Base-by-base conservation (phyloP, 2,888 invertebrate species). In the Lithosia quadra region DNA sequence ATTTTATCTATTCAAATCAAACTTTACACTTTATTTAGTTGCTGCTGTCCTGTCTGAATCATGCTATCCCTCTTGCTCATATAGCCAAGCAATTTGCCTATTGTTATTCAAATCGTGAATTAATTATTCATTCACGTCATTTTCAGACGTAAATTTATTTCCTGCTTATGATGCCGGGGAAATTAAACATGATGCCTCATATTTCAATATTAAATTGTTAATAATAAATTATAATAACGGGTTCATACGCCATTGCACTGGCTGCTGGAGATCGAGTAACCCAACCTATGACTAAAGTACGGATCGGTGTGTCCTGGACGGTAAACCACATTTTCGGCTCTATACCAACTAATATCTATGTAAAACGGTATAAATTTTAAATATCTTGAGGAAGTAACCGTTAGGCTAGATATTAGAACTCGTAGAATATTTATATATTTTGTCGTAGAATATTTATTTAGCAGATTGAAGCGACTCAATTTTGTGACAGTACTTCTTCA, bases 101-200 rank as follows among this genome's bases (percentile, higher is more conserved):
- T 91, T 92, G 91, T 91, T 89, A 91, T 92, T 91, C 86, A 91
- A 91, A 92, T 90, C 84, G 82, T 81, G 86, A 88, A 92, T 92
- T 90, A 90, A 89, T 88, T 88, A 91, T 87, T 89, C 89, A 91
- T 91, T 90, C 90, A 86, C 85, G 85, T 89, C 90, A 89, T 84
- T 88, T 85, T 81, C 90, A 87, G 85, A 84, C 84, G 82, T 83
- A 80, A 81, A 86, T 88, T 86, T 85, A 86, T 85, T 84, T 86
- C 79, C 71, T 76, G 77, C 72, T 79, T 80, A 80, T 75, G 74
- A 77, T 80, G 68, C 61, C 71, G 22, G 58, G 67, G 65, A 71
- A 71, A 68, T 76, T 65, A 71, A 64, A 71, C 65, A 72, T 67
- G 61, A 65, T 60, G 65, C 33, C 34, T 57, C 15, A 33, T 58